Evolutionary conservation across 2,888 invertebrate genomes (phyloP).

Genomic region (Apoderus coryli): DNA sequence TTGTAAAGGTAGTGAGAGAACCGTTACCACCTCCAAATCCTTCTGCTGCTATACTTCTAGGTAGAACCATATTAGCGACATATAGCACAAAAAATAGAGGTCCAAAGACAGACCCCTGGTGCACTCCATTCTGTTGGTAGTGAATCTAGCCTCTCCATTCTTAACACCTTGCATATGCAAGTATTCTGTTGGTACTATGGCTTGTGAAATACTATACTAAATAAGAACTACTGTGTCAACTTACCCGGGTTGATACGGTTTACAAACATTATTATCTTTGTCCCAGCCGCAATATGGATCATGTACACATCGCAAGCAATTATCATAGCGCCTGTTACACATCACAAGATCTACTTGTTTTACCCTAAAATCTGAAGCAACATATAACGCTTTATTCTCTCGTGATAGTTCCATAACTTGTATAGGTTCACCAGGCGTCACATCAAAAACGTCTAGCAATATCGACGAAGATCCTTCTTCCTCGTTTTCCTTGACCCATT

Average conservation of each 20-base stretch:
- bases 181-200: too few relatives aligned
- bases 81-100: too few relatives aligned
- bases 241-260: slow-evolving; percentile 77
- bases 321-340: slow-evolving; percentile 83
- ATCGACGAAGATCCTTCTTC: slow-evolving; percentile 75
- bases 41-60: too few relatives aligned
- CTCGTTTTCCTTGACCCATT: slow-evolving; percentile 51
- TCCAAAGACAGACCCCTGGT: too few relatives aligned
- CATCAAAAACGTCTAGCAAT: slow-evolving; percentile 81
- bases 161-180: too few relatives aligned
- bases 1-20: too few relatives aligned
- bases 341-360: slow-evolving; percentile 82
- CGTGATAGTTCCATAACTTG: slow-evolving; percentile 82
- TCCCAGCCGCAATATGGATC: slow-evolving; percentile 98
- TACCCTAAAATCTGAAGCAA: slow-evolving; percentile 77
- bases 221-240: too few relatives aligned
- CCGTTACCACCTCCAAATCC: too few relatives aligned
- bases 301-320: slow-evolving; percentile 82
- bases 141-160: too few relatives aligned
- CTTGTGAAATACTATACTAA: too few relatives aligned
- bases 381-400: slow-evolving; percentile 77
- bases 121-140: too few relatives aligned
- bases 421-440: slow-evolving; percentile 79
- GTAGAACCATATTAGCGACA: too few relatives aligned
- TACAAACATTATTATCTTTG: slow-evolving; percentile 75